Conservation (phyloP, 2,888 invertebrate genomes). For the Patella depressa region DNA sequence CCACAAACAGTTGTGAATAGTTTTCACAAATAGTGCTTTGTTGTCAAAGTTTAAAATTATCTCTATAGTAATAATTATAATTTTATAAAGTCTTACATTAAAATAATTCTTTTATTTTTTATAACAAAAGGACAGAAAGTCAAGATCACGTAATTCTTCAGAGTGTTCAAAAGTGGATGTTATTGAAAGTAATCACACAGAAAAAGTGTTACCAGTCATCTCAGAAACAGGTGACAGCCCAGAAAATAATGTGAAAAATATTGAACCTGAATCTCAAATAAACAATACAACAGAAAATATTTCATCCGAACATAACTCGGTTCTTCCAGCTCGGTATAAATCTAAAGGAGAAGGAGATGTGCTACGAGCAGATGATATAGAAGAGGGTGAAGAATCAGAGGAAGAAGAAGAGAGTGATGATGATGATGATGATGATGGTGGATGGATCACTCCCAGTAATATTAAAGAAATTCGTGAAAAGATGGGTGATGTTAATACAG, state of each 20-base stretch:
- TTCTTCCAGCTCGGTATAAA: not conserved
- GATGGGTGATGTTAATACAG: slow-evolving; percentile 73
- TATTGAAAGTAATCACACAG: slow-evolving; percentile 28
- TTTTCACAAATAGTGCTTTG: too few species aligned
- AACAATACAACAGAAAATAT: not conserved
- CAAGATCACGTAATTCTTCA: slow-evolving; percentile 36
- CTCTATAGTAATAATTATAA: too few species aligned
- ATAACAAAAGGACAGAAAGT: too few species aligned
- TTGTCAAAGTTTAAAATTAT: too few species aligned
- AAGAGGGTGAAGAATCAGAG: slow-evolving; percentile 42
- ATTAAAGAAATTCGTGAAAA: slow-evolving; percentile 82
- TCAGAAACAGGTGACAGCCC: not conserved
- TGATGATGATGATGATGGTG: slow-evolving; percentile 73
- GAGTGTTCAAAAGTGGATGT: slow-evolving; percentile 36
- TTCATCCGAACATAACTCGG: slow-evolving; percentile 41
- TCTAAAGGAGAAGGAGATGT: slow-evolving; percentile 43
- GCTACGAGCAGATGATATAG: slow-evolving; percentile 23
- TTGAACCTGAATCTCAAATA: not conserved
- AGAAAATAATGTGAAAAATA: slow-evolving; percentile 7
- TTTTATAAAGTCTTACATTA: too few species aligned
- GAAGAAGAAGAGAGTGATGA: slow-evolving; percentile 75
- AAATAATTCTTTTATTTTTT: too few species aligned
- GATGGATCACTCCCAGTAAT: slow-evolving; percentile 92
- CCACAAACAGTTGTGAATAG: too few species aligned
- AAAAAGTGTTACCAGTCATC: slow-evolving; percentile 22